Conservation (phyloP, 2,888 invertebrate genomes). For the Apamea monoglypha region DNA sequence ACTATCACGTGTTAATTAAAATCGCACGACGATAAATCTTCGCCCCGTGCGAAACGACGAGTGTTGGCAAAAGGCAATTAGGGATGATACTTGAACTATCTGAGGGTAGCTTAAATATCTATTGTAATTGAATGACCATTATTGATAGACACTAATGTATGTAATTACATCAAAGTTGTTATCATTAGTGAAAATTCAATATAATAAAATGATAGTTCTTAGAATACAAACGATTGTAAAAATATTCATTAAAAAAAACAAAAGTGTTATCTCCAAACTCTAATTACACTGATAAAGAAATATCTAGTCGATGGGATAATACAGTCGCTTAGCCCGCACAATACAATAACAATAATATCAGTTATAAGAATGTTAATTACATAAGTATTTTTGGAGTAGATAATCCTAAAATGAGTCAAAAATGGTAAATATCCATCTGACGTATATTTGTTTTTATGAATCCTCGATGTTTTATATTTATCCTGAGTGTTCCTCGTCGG, state of each 20-base stretch:
- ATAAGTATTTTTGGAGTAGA: slow-evolving; percentile 72
- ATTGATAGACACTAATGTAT: slow-evolving; percentile 22
- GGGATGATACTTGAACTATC: slow-evolving; percentile 74
- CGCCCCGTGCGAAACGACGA: slow-evolving; percentile 82
- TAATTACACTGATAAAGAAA: slow-evolving; percentile 69
- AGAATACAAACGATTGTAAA: neutral
- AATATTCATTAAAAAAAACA: slow-evolving; percentile 23
- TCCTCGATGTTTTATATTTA: slow-evolving; percentile 30
- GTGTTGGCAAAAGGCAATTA: slow-evolving; percentile 77
- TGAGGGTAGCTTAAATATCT: slow-evolving; percentile 64
- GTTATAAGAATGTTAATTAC: slow-evolving; percentile 87
- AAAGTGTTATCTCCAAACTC: slow-evolving; percentile 56
- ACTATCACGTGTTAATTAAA: slow-evolving; percentile 85
- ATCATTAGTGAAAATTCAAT: neutral
- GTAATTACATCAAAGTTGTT: slow-evolving; percentile 16
- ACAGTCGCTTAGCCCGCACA: slow-evolving; percentile 37
- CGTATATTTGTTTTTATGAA: slow-evolving; percentile 12
- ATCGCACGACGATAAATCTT: slow-evolving; percentile 84
- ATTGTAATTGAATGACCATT: slow-evolving; percentile 63
- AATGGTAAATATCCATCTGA: slow-evolving; percentile 9
- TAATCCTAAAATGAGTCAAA: slow-evolving; percentile 49
- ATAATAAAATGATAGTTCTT: neutral
- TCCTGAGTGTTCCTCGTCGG: slow-evolving; percentile 26
- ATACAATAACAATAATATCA: slow-evolving; percentile 68
- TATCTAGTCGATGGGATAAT: slow-evolving; percentile 61